A percentile compares a stretch with the other conserved stretches of the same genome.
phyloP scores from a whole-genome alignment of 92 coral and sea anemone species.

The Parazoanthus darwini region DNA sequence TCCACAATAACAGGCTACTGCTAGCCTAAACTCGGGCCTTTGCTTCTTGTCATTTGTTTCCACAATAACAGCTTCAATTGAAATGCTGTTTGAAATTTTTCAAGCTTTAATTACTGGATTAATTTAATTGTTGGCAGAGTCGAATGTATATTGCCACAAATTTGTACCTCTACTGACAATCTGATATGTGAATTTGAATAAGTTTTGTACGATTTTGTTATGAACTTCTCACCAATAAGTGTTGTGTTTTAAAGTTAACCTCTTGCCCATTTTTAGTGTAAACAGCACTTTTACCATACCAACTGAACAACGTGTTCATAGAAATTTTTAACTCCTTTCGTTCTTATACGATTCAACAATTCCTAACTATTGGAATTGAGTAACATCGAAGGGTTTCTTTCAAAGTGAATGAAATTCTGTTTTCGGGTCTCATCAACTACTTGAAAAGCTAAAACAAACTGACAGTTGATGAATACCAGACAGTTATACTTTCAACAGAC shows the following conservation, averaged over 20 bases:
- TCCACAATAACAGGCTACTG: neutral
- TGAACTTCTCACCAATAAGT: no score
- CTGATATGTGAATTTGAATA: neutral
- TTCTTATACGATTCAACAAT: neutral
- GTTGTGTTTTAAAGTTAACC: neutral
- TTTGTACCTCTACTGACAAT: no score
- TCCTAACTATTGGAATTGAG: neutral
- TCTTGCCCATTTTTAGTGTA: neutral
- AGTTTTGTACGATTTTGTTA: no score
- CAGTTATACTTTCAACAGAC: no score
- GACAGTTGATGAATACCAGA: no score
- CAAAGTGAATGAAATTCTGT: neutral
- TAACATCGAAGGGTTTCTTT: neutral
- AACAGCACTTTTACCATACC: neutral
- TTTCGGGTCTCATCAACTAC: no score
- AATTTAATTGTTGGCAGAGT: neutral
- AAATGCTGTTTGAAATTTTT: neutral
- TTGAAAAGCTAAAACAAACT: no score
- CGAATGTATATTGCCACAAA: neutral
- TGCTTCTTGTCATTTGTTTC: neutral
- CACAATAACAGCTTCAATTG: neutral
- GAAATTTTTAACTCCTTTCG: neutral
- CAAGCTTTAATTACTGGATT: neutral
- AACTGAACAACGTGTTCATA: neutral
- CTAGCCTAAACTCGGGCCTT: neutral